These are phyloP conservation scores for Amyelois transitella DNA, from an alignment of 1,140 invertebrate genomes.

Conservation along the genomic window DNA sequence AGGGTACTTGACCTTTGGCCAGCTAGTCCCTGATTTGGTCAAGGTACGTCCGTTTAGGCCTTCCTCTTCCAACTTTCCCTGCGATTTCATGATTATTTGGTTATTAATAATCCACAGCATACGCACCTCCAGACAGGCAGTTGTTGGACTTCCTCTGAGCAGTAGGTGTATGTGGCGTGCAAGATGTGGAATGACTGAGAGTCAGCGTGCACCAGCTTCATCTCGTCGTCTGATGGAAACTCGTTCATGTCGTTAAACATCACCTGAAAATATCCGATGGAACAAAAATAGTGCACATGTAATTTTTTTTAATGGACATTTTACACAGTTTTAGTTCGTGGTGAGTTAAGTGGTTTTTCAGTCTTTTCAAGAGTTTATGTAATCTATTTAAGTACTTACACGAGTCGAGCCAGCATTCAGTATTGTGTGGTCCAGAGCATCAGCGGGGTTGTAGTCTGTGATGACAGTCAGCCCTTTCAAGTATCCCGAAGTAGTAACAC, in stretches of 20 bases:
- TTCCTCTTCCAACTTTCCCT: too few species aligned
- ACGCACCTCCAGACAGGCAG: conserved; percentile 34
- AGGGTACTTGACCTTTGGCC: too few species aligned
- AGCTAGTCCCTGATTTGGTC: too few species aligned
- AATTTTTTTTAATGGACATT: background rate
- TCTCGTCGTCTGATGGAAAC: conserved; percentile 43
- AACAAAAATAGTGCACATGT: background rate
- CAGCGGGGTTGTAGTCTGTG: conserved; percentile 35
- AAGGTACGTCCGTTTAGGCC: too few species aligned
- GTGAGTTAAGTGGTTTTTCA: background rate
- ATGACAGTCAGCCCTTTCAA: conserved; percentile 26
- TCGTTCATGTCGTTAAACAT: conserved; percentile 41
- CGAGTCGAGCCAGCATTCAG: conserved; percentile 33
- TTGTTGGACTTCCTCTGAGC: conserved; percentile 43
- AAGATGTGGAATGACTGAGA: conserved; percentile 34
- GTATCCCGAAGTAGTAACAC: conserved; percentile 12
- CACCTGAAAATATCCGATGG: conserved; percentile 22
- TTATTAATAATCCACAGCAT: background rate
- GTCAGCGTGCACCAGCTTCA: conserved; percentile 24
- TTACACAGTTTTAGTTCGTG: background rate
- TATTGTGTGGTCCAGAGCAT: conserved; percentile 37
- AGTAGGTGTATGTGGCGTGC: conserved; percentile 40
- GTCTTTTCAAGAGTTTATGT: background rate
- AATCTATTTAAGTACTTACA: conserved; percentile 17
- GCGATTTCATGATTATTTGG: too few species aligned